Conservation (phyloP, 2,888 invertebrate genomes). For the Netelia inedita region DNA sequence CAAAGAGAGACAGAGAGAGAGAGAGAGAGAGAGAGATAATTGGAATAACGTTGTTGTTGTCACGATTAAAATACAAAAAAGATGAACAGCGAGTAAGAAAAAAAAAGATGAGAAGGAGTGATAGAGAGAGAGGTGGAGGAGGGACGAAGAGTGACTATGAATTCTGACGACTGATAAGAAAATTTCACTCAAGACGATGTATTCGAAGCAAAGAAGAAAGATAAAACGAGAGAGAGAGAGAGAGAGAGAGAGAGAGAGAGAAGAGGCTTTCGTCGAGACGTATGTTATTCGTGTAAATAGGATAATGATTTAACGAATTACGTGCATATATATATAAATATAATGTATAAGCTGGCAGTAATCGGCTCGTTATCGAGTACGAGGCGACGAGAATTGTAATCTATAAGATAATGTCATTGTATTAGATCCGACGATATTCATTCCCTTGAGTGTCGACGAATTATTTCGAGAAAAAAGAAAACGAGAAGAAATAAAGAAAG, state of each 20-base stretch:
- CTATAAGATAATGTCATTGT: slow-evolving; percentile 64
- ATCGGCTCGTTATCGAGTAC: slow-evolving; percentile 48
- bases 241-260: slow-evolving; percentile 62
- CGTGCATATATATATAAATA: slow-evolving; percentile 57
- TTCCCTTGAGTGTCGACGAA: slow-evolving; percentile 63
- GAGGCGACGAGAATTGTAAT: slow-evolving; percentile 66
- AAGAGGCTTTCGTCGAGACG: slow-evolving; percentile 77
- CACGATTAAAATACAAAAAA: slow-evolving; percentile 19
- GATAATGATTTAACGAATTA: slow-evolving; percentile 80
- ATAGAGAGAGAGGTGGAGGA: slow-evolving; percentile 27
- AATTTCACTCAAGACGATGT: slow-evolving; percentile 30
- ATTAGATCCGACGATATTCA: slow-evolving; percentile 65
- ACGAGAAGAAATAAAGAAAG: slow-evolving; percentile 23
- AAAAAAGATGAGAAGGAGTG: slow-evolving; percentile 9
- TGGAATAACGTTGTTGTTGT: slow-evolving; percentile 39
- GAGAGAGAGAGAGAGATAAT: slow-evolving; percentile 40
- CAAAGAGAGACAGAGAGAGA: slow-evolving; percentile 45
- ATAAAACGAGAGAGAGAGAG: slow-evolving; percentile 63
- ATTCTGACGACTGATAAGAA: slow-evolving; percentile 49
- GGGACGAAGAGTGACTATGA: slow-evolving; percentile 28
- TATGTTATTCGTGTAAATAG: slow-evolving; percentile 84
- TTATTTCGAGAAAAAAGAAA: slow-evolving; percentile 65
- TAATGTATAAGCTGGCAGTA: slow-evolving; percentile 57
- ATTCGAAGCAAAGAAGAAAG: slow-evolving; percentile 61
- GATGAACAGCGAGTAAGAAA: slow-evolving; percentile 24